Base-by-base conservation (phyloP, 2,888 invertebrate species). In the Seladonia tumulorum region DNA sequence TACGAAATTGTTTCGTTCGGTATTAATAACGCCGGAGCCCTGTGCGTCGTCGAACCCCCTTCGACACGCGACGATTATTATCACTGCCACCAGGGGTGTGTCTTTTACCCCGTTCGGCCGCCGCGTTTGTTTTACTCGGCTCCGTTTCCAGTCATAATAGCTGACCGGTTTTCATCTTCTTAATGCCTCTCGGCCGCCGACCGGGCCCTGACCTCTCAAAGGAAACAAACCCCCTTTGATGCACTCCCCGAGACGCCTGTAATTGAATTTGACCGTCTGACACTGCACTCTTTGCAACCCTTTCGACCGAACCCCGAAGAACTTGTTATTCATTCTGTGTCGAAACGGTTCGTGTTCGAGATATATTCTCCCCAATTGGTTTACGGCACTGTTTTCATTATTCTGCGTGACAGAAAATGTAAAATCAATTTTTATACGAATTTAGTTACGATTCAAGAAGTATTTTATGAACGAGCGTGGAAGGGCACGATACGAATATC, bases 1-100 rank as follows among this genome's bases (percentile, higher is more conserved):
- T 90, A 92, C 93, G 91, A 92, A 93, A 93, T 93, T 93, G 93
- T 94, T 94, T 94, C 92, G 92, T 93, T 92, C 93, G 91, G 90
- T 90, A 92, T 92, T 93, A 92, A 92, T 92, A 93, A 92, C 89
- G 79, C 22, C 53, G 53, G 53, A 22, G 22, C 53, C 22, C 53
- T 53, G 22, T 53, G 22, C 53, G 53, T 22, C 53, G 53, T 53
- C 53, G 53, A 53, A 82, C 83, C 90, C 88, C 85, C 87, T 87
- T 87, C 84, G 88, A 86, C 88, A 88, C 89, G 85, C 82, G 89
- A 87, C 89, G 84, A 87, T 92, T 86, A 87, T 92, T 91, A 88
- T 88, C 88, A 81, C 88, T 74, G 74, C 74, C 85, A 42, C 75
- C 78, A 72, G 77, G 90, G 85, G 88, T 81, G 83, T 72, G 83